Percentiles rank a stretch among this genome's conserved stretches.
These are phyloP conservation scores for Castor canadensis DNA, from an alignment of 2,113 vertebrate species.

Conservation along the genomic window DNA sequence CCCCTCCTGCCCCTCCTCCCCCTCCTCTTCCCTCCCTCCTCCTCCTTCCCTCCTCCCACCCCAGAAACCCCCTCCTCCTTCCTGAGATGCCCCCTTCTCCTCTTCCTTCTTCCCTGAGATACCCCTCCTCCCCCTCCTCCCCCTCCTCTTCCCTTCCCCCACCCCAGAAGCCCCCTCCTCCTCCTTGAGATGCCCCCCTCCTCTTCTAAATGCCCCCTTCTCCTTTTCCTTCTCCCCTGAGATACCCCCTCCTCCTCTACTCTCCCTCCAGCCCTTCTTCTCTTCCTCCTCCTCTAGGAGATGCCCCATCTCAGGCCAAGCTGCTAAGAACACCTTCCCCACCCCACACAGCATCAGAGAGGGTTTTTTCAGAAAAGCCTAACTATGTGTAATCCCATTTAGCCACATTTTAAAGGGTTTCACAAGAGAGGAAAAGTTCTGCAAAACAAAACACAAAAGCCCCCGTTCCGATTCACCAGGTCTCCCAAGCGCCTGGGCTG, in stretches of 20 bases:
- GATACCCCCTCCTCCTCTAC: neutral
- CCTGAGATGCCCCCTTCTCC: neutral
- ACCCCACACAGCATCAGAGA: neutral
- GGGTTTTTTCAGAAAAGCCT: neutral
- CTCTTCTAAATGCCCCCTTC: neutral
- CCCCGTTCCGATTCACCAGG: neutral
- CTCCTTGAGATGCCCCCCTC: neutral
- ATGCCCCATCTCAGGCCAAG: neutral
- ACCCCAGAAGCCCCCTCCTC: neutral
- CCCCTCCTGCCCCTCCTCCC: neutral
- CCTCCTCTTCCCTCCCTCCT: neutral
- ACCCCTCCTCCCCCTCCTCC: neutral
- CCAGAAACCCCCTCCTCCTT: neutral
- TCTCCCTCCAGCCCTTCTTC: neutral
- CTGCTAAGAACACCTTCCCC: neutral
- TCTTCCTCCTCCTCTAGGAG: neutral
- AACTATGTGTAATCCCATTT: neutral
- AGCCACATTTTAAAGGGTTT: conserved; percentile 41
- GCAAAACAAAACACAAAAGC: conserved; percentile 33
- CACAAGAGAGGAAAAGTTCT: conserved; percentile 2
- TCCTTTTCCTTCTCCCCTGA: neutral
- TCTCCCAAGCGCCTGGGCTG: neutral
- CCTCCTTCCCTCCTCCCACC: neutral
- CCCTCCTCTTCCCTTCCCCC: neutral
- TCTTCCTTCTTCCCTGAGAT: neutral